Percentiles rank a stretch among this genome's conserved stretches.
Conservation (phyloP, 2,888 invertebrate species). For the Trichogramma dendrolimi region DNA sequence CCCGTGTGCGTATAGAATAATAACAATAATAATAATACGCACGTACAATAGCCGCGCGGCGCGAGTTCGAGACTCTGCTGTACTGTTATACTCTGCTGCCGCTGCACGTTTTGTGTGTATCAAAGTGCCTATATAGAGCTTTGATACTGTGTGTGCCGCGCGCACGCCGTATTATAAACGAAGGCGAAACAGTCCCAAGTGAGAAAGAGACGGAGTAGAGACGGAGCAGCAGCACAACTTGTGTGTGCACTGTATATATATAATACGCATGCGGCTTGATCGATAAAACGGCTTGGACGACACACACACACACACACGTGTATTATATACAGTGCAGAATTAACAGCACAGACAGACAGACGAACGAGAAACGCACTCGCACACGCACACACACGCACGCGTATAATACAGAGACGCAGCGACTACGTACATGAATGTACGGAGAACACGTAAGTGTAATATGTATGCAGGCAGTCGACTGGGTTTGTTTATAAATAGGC, state of each 20-base stretch:
- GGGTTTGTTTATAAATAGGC: constrained; percentile 27
- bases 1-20: no score
- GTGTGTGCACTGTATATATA: neutral
- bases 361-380: no score
- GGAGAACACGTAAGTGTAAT: neutral
- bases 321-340: neutral
- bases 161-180: neutral
- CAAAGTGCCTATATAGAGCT: no score
- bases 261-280: neutral
- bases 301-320: neutral
- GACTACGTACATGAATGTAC: neutral
- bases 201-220: neutral
- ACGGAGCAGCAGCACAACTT: neutral
- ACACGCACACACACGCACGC: neutral
- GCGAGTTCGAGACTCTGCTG: no score
- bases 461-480: neutral
- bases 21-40: no score
- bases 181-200: neutral
- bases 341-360: constrained; percentile 10
- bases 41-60: no score
- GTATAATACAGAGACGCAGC: neutral
- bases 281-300: constrained; percentile 1
- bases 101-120: no score
- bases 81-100: no score
- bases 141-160: neutral